phyloP scores from a whole-genome alignment of 2,113 vertebrate species.

The Centropus bengalensis region DNA sequence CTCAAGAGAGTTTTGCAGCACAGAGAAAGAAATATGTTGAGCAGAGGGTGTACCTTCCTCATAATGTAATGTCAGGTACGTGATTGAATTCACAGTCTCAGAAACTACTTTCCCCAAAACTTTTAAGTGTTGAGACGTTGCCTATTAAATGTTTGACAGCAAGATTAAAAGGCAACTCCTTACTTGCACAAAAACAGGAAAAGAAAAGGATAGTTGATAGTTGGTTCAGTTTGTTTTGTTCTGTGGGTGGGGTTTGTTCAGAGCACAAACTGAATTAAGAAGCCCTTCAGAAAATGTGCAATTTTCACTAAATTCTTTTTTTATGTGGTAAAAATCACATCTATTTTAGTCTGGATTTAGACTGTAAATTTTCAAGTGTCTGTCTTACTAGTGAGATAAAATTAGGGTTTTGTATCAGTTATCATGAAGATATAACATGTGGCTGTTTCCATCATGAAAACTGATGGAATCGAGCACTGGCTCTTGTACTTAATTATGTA shows the following conservation, averaged over 20 bases:
- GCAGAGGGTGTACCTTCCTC: neutral
- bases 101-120: neutral
- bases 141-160: neutral
- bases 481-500: neutral
- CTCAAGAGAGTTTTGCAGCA: neutral
- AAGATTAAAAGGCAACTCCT: neutral
- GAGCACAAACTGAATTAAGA: neutral
- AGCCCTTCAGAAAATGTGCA: neutral
- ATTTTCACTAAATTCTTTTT: neutral
- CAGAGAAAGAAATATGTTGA: neutral
- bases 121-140: neutral
- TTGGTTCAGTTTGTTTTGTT: neutral
- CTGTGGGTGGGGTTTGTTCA: neutral
- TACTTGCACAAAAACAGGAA: neutral
- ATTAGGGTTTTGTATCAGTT: neutral
- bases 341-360: neutral
- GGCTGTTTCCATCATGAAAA: neutral
- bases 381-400: neutral
- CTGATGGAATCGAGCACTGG: neutral
- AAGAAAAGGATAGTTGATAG: neutral
- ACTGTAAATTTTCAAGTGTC: neutral
- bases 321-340: neutral
- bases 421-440: neutral
- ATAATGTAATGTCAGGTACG: neutral
- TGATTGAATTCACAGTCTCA: neutral